Evolutionary conservation across 2,888 invertebrate genomes (phyloP).

Genomic region (Perithous albicinctus): DNA sequence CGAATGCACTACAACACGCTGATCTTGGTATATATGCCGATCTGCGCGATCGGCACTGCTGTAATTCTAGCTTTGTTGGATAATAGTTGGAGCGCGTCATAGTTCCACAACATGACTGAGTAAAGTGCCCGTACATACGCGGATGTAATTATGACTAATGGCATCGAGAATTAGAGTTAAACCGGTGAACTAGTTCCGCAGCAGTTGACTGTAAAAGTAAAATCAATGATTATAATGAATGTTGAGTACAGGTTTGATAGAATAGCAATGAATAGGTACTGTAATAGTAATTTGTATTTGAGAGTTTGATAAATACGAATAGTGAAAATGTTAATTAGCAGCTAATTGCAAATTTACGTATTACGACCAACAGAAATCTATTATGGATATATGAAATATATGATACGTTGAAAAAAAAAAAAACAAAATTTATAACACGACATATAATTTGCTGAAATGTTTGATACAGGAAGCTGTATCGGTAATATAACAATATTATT

Average conservation of each 20-base stretch:
- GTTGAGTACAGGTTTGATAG: slow-evolving; percentile 54
- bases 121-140: neutral
- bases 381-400: no score
- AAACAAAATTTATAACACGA: no score
- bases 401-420: no score
- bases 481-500: no score
- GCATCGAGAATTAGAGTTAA: slow-evolving; percentile 15
- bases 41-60: neutral
- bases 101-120: neutral
- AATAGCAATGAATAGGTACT: neutral
- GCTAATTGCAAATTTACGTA: slow-evolving; percentile 4
- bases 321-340: no score
- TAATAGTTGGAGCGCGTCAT: neutral
- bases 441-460: no score
- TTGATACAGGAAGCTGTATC: no score
- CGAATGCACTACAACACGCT: neutral
- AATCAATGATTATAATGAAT: slow-evolving; percentile 15
- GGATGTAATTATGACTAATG: slow-evolving; percentile 9
- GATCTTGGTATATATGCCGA: neutral
- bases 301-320: neutral
- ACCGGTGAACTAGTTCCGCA: neutral
- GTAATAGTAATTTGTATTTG: neutral
- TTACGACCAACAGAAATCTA: neutral
- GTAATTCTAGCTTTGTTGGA: neutral
- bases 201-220: neutral